phyloP scores from a whole-genome alignment of 2,888 invertebrate species.

The Nephrotoma flavescens region DNA sequence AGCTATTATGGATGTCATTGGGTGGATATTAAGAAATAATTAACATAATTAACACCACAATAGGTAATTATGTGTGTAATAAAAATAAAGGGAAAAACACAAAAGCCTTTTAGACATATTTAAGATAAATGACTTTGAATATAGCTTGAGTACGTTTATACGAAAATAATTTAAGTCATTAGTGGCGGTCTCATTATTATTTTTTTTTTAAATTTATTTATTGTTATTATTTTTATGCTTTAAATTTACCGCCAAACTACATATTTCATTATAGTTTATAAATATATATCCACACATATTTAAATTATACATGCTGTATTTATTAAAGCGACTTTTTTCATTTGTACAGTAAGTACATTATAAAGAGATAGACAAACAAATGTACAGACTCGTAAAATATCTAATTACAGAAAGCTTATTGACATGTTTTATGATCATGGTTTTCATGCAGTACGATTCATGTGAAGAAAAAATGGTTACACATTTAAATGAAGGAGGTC shows the following conservation, averaged over 20 bases:
- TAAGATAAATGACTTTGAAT: background rate
- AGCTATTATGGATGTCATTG: background rate
- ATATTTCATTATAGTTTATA: background rate
- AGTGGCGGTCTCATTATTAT: background rate
- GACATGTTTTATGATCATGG: background rate
- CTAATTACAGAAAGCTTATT: background rate
- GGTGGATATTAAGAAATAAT: background rate
- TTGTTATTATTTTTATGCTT: background rate
- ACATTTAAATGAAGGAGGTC: background rate
- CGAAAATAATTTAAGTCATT: background rate
- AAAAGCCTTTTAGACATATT: background rate
- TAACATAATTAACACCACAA: background rate
- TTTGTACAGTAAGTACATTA: background rate
- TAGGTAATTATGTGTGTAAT: background rate
- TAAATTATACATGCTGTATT: background rate
- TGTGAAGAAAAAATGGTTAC: background rate
- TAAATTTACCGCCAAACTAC: background rate
- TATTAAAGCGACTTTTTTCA: background rate
- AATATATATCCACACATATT: background rate
- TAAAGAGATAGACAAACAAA: background rate
- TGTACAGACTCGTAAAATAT: background rate
- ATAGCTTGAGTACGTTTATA: background rate
- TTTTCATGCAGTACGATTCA: background rate
- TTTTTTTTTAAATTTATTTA: background rate
- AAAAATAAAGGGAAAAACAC: background rate